Conservation (phyloP, 2,888 invertebrate genomes). For the Nezara viridula region DNA sequence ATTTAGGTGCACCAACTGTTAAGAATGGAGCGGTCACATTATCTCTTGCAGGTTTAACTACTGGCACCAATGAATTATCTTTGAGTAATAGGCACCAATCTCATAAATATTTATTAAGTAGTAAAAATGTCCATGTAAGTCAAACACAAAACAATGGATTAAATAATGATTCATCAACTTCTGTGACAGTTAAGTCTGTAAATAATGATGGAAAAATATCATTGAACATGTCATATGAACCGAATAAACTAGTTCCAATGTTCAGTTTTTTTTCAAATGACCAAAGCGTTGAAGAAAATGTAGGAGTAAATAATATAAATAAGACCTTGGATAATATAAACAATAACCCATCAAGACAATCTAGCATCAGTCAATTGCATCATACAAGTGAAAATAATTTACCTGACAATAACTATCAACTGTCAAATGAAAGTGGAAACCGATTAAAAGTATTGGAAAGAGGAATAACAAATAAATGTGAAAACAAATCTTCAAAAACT, state of each 20-base stretch:
- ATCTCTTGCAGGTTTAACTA: background rate
- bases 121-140: background rate
- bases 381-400: too few relatives aligned
- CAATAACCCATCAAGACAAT: too few relatives aligned
- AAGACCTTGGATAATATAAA: too few relatives aligned
- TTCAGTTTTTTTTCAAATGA: background rate
- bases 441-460: background rate
- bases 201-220: background rate
- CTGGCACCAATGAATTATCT: background rate
- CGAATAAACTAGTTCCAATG: background rate
- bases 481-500: too few relatives aligned
- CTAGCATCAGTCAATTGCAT: too few relatives aligned
- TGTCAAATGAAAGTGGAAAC: background rate
- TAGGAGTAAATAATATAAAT: background rate
- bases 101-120: background rate
- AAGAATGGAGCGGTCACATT: background rate
- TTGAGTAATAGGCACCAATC: background rate
- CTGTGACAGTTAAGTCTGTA: background rate
- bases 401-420: background rate
- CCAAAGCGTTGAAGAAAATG: background rate
- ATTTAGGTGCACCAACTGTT: background rate
- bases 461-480: too few relatives aligned
- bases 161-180: background rate
- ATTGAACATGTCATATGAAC: constrained; percentile 1
- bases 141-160: background rate